A percentile compares a stretch with the other conserved stretches of the same genome.
Evolutionary conservation across 2,888 invertebrate genomes (phyloP).

Genomic region (Ypsolopha scabrella): DNA sequence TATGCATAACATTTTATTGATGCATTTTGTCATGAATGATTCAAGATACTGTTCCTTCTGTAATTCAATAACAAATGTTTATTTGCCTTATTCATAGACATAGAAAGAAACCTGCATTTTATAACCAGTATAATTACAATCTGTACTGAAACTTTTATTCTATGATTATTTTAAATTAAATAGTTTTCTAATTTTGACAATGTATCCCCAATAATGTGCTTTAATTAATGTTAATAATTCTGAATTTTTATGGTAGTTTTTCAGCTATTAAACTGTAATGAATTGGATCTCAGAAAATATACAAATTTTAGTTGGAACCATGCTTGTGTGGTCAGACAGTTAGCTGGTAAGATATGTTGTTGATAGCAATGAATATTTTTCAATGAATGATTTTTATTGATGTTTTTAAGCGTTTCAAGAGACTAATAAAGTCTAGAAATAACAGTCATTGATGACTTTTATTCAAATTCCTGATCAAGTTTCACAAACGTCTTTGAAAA

Average conservation of each 20-base stretch:
- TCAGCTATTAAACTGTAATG: slow-evolving; percentile 14
- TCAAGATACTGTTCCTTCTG: not conserved
- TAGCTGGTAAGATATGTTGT: slow-evolving; percentile 42
- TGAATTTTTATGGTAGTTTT: not conserved
- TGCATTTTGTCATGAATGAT: not conserved
- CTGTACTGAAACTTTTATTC: slow-evolving; percentile 4
- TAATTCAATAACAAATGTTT: not conserved
- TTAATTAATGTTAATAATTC: slow-evolving; percentile 2
- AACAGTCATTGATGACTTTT: slow-evolving; percentile 16
- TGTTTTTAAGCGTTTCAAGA: slow-evolving; percentile 30
- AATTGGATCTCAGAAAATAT: slow-evolving; percentile 40
- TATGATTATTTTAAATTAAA: slow-evolving; percentile 9
- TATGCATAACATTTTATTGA: slow-evolving; percentile 3
- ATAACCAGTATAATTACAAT: slow-evolving; percentile 2
- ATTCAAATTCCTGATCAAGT: not conserved
- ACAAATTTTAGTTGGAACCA: not conserved
- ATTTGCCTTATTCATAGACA: not conserved
- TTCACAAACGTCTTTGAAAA: not conserved
- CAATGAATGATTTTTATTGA: slow-evolving; percentile 37
- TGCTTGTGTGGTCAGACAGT: slow-evolving; percentile 31
- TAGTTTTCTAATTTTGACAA: slow-evolving; percentile 23
- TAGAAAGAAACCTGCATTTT: slow-evolving; percentile 18
- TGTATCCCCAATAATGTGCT: not conserved
- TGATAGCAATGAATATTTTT: slow-evolving; percentile 44
- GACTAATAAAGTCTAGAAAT: slow-evolving; percentile 39